Percentiles rank a stretch among this genome's conserved stretches.
phyloP scores from a whole-genome alignment of 1,140 invertebrate species.

The Luehdorfia chinensis region DNA sequence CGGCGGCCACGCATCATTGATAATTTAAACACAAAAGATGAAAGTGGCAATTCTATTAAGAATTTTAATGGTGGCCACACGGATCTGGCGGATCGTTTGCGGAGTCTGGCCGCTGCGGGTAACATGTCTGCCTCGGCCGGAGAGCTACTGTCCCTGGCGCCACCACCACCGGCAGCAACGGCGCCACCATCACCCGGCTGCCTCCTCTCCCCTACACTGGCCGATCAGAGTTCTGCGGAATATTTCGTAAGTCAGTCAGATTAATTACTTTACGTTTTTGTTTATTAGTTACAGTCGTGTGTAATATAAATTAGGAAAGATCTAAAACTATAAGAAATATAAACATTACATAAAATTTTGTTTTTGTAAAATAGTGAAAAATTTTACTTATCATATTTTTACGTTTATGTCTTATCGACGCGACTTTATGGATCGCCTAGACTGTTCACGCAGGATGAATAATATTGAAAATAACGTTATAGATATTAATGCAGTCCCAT shows the following conservation, averaged over 20 bases:
- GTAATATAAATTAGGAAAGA: no score
- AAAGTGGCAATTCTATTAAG: conserved; percentile 40
- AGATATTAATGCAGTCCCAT: no score
- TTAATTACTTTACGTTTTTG: no score
- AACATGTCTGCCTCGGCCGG: conserved; percentile 73
- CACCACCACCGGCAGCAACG: conserved; percentile 69
- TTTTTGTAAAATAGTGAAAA: no score
- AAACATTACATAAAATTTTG: no score
- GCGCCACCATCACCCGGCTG: conserved; percentile 65
- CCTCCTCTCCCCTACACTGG: conserved; percentile 59
- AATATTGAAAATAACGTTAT: no score
- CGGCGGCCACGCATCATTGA: conserved; percentile 61
- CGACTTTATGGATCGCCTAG: no score
- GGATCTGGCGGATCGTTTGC: conserved; percentile 63
- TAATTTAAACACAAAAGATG: conserved; percentile 60
- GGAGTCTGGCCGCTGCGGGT: conserved; percentile 74
- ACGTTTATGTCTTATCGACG: no score
- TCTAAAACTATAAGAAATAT: no score
- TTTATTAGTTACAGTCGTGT: no score
- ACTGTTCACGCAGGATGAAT: no score
- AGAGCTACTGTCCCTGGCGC: conserved; percentile 71
- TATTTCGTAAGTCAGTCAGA: conserved; percentile 60
- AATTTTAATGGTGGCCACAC: conserved; percentile 53
- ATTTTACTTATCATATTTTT: no score
- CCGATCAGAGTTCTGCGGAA: conserved; percentile 60